Evolutionary conservation across 2,797 vertebrate genomes (phyloP).

Genomic region (Crocodylus rhombifer): DNA sequence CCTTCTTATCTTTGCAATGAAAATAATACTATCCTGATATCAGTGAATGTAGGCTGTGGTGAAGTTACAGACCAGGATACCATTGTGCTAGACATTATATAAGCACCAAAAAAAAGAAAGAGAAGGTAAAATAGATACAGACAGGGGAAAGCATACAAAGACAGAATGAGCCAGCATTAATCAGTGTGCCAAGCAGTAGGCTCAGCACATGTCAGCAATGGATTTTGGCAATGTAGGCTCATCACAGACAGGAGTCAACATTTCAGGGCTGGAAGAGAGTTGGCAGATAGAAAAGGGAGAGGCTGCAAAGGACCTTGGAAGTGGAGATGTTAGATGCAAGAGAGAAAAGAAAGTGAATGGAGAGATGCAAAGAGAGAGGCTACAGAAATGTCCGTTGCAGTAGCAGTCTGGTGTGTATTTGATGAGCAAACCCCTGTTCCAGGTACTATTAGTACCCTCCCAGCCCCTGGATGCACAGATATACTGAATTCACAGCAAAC

Average conservation of each 20-base stretch:
- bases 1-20: not conserved
- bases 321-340: not conserved
- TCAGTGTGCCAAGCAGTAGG: fast-evolving
- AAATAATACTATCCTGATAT: constrained; percentile 30
- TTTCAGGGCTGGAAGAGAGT: not conserved
- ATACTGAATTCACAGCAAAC: constrained; percentile 4
- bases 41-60: not conserved
- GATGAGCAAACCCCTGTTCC: not conserved
- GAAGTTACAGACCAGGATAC: too few species aligned
- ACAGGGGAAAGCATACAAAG: not conserved
- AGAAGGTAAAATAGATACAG: not conserved
- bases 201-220: too few species aligned
- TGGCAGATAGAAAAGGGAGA: not conserved
- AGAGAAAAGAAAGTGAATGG: not conserved
- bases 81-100: too few species aligned
- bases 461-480: constrained; percentile 20
- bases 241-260: too few species aligned
- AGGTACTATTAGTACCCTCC: constrained; percentile 21
- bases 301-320: not conserved
- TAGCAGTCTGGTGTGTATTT: not conserved
- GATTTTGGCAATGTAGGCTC: too few species aligned
- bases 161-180: not conserved
- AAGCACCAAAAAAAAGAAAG: not conserved
- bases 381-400: not conserved
- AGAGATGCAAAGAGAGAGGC: too few species aligned